These are phyloP conservation scores for Aurelia sp. DNA, from an alignment of 30 jellyfish, hydroid and myxozoan genomes.

Conservation along the genomic window DNA sequence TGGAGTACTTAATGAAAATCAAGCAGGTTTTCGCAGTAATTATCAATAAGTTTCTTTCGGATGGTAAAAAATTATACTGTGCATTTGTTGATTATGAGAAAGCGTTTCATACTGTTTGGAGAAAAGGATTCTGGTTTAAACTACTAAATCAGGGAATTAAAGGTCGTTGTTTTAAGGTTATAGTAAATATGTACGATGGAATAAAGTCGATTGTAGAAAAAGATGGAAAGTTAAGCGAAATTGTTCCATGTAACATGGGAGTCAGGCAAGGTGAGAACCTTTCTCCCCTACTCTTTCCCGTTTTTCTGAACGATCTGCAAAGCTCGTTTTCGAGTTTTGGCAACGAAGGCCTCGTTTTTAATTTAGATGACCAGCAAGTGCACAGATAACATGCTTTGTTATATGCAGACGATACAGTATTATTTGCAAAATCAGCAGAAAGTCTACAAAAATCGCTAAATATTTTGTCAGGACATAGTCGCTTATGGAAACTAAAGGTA, in stretches of 20 bases:
- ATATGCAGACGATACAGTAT: background rate
- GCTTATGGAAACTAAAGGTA: constrained; percentile 10
- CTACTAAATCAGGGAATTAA: constrained; percentile 17
- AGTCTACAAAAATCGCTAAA: constrained; percentile 4
- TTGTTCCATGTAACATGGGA: background rate
- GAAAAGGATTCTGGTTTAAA: constrained; percentile 15
- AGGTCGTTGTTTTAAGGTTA: background rate
- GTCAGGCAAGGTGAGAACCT: constrained; percentile 45
- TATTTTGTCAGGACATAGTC: background rate
- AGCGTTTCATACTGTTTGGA: constrained; percentile 50
- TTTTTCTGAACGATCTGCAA: constrained; percentile 20
- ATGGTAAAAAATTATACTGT: constrained; percentile 21
- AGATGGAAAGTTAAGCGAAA: background rate
- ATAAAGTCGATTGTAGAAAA: background rate
- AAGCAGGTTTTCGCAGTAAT: constrained; percentile 33
- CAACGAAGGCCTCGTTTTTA: constrained; percentile 4
- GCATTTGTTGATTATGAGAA: constrained; percentile 21
- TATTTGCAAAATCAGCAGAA: constrained; percentile 19
- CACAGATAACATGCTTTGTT: background rate
- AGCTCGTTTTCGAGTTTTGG: background rate
- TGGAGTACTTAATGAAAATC: constrained; percentile 24
- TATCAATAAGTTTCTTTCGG: background rate
- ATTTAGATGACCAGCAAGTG: background rate
- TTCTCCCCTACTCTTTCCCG: constrained; percentile 6
- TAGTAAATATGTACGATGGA: background rate